Evolutionary conservation across 1,140 invertebrate species (phyloP), one percentile per base, ranked within the genome.

Genomic region (Ctenoplectra terminalis): DNA sequence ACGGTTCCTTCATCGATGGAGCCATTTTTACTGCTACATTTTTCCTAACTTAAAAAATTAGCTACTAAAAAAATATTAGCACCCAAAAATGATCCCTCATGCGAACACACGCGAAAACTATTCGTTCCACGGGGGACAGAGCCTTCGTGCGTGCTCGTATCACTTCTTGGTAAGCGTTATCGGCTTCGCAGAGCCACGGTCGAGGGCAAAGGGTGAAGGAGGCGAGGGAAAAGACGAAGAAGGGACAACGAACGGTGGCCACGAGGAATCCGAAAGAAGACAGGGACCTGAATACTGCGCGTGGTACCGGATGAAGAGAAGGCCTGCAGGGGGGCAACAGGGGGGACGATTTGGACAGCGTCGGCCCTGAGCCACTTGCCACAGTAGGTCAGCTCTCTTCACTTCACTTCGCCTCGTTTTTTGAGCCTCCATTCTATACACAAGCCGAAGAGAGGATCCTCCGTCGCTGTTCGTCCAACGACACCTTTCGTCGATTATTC

Each of bases 341-440:
- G 83, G 84, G 83, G 76, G 83, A 82, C 84, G 89, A 92, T 92
- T 92, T 92, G 91, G 91, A 90, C 90, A 92, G 90, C 89, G 89
- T 92, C 92, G 93, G 92, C 92, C 92, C 93, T 94, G 93, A 93
- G 93, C 93, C 92, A 94, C 92, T 93, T 94, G 92, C 88, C 74
- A 86, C 87, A 87, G 90, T 91, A 91, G 90, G 90, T 91, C 90
- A 91, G 89, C 90, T 91, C 90, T 90, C 91, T 91, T 91, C 90
- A 90, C 90, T 90, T 91, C 90, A 88, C 89, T 91, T 92, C 84
- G 89, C 87, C 87, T 90, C 89, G 83, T 92, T 91, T 89, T 34
- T 61, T 85, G 87, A 92, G 87, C 83, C 88, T 90, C 84, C 87
- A 89, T 91, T 92, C 88, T 92, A 81, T 56, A 72, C 56, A 60